Base-by-base conservation (phyloP, 2,113 vertebrate genomes). In the Nettapus auritus region DNA sequence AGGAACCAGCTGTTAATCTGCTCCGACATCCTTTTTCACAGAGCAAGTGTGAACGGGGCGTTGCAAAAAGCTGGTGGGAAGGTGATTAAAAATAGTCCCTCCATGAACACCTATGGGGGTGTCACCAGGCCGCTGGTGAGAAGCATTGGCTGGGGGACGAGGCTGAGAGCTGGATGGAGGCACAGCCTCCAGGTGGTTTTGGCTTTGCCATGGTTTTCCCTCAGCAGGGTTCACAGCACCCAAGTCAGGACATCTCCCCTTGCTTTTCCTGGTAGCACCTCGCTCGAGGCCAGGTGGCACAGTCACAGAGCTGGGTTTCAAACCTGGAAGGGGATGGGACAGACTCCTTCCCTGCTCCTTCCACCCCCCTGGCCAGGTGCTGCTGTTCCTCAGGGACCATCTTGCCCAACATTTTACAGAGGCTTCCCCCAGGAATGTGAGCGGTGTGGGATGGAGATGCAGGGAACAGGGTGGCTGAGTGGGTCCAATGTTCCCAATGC, bases 1-100 rank as follows among this genome's bases (percentile, higher is more conserved):
- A 97, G 94, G 97, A 96, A 96, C 96, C 96, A 96, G 91, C 96
- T 96, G 96, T 83, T 96, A 94, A 96, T 95, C 90, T 96, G 96
- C 93, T 84, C 90, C 68, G 71, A 96, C 95, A 93, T 96, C 92
- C 95, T 93, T 96, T 92, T 95, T 94, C 92, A 84, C 94, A 90
- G 93, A 92, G 80, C 76, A 85, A 93, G 94, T 93, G 92, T 92
- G 93, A 96, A 96, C 4, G 9, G 89, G 91, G 73, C 29, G 4
- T 88, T 80, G 79, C 82, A 73, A 92, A 93, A 89, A 82, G 60
- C 69, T 75, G n/a, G 36, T 28, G 66, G 91, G 87, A 84, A 73
- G 88, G 89, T 73, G 85, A 88, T 88, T 94, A 84, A 94, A 94
- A 97, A 95, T 86, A 93, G 77, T 60, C 31, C 52, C 80, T 76